These are phyloP conservation scores for Goniozus legneri DNA, from an alignment of 1,140 invertebrate genomes.

Conservation along the genomic window DNA sequence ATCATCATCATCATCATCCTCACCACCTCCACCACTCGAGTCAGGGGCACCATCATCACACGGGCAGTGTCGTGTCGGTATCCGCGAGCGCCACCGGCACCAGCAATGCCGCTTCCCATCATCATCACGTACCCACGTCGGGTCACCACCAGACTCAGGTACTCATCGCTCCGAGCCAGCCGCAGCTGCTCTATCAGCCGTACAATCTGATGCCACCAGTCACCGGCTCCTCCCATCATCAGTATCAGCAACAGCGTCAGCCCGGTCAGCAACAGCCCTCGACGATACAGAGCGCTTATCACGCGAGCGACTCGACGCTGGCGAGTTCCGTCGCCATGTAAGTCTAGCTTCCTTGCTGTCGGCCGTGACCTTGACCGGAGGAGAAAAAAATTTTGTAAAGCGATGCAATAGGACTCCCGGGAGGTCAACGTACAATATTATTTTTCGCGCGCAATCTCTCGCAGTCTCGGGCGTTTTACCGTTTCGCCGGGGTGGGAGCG, in stretches of 20 bases:
- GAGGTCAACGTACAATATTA: too few relatives aligned
- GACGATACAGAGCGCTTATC: neutral
- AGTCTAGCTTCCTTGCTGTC: too few relatives aligned
- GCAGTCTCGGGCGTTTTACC: too few relatives aligned
- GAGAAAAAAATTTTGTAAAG: too few relatives aligned
- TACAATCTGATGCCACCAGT: conserved; percentile 41
- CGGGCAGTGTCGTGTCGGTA: conserved; percentile 39
- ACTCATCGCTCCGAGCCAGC: conserved; percentile 15
- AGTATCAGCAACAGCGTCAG: conserved; percentile 12
- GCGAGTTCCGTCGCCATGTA: too few relatives aligned
- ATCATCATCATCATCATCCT: conserved; percentile 22
- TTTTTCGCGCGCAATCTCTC: too few relatives aligned
- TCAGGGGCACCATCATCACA: conserved; percentile 27
- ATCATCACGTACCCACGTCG: conserved; percentile 14
- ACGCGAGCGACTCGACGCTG: neutral
- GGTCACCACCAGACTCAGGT: conserved; percentile 10
- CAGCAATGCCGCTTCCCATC: conserved; percentile 21
- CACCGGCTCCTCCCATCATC: conserved; percentile 29
- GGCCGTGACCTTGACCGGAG: too few relatives aligned
- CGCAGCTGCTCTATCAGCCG: conserved; percentile 47
- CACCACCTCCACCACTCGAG: conserved; percentile 13
- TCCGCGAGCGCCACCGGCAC: conserved; percentile 22
- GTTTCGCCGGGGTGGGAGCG: too few relatives aligned
- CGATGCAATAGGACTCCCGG: too few relatives aligned
- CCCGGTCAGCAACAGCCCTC: conserved; percentile 17